These are phyloP conservation scores for Arctocebus calabarensis DNA, from an alignment of 2,797 vertebrate species.

Conservation along the genomic window DNA sequence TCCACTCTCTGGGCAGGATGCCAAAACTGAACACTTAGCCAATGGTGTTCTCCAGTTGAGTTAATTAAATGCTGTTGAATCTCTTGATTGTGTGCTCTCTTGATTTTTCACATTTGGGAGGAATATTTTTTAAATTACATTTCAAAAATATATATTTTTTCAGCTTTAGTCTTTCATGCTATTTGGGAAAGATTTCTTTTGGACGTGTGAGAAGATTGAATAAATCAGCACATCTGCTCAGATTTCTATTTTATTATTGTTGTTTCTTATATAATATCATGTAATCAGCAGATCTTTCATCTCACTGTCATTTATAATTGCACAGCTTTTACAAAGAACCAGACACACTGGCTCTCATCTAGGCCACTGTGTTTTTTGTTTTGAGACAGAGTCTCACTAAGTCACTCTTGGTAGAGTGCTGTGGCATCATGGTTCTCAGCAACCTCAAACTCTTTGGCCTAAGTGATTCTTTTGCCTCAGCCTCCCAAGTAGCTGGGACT, in stretches of 20 bases:
- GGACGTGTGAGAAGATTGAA: neutral
- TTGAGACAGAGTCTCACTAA: no score
- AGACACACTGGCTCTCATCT: neutral
- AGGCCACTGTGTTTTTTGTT: neutral
- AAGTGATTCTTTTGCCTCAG: no score
- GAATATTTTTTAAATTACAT: neutral
- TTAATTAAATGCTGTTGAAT: neutral
- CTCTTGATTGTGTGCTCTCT: constrained; percentile 3
- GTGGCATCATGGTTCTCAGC: no score
- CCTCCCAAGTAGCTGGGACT: no score
- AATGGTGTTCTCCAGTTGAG: neutral
- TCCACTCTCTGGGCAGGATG: neutral
- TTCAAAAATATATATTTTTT: neutral
- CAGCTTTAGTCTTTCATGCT: neutral
- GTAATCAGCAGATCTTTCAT: neutral
- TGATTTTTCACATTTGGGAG: neutral
- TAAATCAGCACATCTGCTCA: constrained; percentile 10
- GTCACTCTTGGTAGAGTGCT: no score
- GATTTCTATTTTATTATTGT: constrained; percentile 44
- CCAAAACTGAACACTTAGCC: neutral
- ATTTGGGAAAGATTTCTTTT: neutral
- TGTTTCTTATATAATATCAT: neutral
- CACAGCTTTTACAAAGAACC: neutral
- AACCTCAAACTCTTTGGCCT: no score
- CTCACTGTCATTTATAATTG: neutral